Conservation (phyloP, 2,888 invertebrate species). For the Cryptophagus acutangulus region DNA sequence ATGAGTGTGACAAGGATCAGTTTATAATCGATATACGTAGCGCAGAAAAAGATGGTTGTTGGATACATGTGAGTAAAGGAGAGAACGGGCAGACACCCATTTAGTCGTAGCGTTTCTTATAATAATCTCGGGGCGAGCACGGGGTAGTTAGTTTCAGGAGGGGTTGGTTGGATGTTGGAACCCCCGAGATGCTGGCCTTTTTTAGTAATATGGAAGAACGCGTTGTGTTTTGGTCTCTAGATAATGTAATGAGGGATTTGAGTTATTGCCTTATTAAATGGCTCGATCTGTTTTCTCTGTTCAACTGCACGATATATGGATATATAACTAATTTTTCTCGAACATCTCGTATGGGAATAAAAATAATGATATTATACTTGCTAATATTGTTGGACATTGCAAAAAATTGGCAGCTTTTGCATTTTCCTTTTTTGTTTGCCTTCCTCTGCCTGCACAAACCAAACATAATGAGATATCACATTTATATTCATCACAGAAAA, state of each 20-base stretch:
- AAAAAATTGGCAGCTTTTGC: too few species aligned
- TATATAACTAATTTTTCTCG: too few species aligned
- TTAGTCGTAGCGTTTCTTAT: constrained; percentile 47
- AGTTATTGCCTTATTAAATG: constrained; percentile 43
- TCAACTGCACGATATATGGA: too few species aligned
- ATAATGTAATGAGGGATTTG: constrained; percentile 44
- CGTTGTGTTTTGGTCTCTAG: constrained; percentile 39
- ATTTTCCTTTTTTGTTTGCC: too few species aligned
- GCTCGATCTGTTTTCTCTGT: constrained; percentile 24
- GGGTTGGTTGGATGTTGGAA: constrained; percentile 18
- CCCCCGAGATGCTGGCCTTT: constrained; percentile 32
- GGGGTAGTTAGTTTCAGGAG: constrained; percentile 33
- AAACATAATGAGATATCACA: too few species aligned
- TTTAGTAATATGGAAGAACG: constrained; percentile 39
- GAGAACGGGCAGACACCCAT: constrained; percentile 41
- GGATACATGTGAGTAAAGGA: constrained; percentile 23
- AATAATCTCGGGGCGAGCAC: constrained; percentile 44
- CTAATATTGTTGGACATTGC: too few species aligned
- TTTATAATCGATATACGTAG: constrained; percentile 7
- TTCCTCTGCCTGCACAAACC: too few species aligned
- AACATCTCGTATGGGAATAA: too few species aligned
- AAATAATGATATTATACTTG: too few species aligned
- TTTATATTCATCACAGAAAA: too few species aligned
- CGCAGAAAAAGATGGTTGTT: neutral
- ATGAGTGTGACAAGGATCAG: constrained; percentile 28